Percentiles rank a stretch among this genome's conserved stretches.
Evolutionary conservation across 2,888 invertebrate genomes (phyloP).

Genomic region (Philereme vetulata): DNA sequence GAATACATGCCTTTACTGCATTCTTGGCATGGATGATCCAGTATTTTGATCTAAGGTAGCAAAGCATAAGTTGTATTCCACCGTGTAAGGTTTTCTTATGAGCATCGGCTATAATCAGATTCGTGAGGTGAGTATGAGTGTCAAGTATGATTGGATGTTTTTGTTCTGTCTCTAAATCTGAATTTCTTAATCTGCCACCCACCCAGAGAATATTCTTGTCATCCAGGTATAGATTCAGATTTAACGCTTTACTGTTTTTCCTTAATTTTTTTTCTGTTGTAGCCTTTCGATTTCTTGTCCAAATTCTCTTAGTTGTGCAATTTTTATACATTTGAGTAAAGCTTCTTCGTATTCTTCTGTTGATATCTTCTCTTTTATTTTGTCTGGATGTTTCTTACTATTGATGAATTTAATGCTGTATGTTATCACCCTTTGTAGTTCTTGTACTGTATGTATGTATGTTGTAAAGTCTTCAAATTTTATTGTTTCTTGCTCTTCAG

Average conservation of each 20-base stretch:
- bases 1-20: slow-evolving; percentile 6
- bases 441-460: no score
- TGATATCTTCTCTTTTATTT: slow-evolving; percentile 12
- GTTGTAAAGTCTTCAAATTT: no score
- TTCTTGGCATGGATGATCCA: background rate
- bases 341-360: slow-evolving; percentile 32
- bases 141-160: background rate
- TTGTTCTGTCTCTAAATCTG: background rate
- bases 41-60: background rate
- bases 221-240: slow-evolving; percentile 35
- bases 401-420: slow-evolving; percentile 10
- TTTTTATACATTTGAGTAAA: slow-evolving; percentile 26
- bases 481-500: no score
- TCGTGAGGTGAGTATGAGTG: background rate
- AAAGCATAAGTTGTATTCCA: background rate
- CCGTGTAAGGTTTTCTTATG: background rate
- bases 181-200: slow-evolving; percentile 6
- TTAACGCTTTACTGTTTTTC: slow-evolving; percentile 26
- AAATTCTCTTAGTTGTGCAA: slow-evolving; percentile 32
- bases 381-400: background rate
- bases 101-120: background rate
- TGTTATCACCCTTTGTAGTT: slow-evolving; percentile 1
- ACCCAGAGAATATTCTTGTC: slow-evolving; percentile 8
- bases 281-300: slow-evolving; percentile 21
- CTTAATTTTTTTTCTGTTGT: slow-evolving; percentile 24